Percentiles rank a stretch among this genome's conserved stretches.
These are phyloP conservation scores for Trichonephila clavipes DNA, from an alignment of 1,140 invertebrate genomes.

Conservation along the genomic window DNA sequence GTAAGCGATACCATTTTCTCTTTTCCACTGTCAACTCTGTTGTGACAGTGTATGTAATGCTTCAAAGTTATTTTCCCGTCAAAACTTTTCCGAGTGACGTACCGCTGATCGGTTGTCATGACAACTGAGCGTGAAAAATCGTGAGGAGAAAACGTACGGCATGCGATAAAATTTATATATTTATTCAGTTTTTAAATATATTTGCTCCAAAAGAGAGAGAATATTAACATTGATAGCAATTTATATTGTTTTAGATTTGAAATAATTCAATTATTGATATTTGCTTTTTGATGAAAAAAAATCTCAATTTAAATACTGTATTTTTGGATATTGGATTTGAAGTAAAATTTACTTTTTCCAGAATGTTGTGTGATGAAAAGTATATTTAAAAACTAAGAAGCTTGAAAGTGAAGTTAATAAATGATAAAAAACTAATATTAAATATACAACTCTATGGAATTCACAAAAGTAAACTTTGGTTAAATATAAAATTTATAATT, in stretches of 20 bases:
- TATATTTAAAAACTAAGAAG: too few species aligned
- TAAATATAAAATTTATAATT: too few species aligned
- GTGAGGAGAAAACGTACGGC: neutral
- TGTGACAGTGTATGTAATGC: neutral
- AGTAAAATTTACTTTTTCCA: too few species aligned
- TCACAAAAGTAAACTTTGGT: too few species aligned
- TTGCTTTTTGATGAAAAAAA: too few species aligned
- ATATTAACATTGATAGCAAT: neutral
- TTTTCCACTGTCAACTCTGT: neutral
- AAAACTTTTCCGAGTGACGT: constrained; percentile 54
- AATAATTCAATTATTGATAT: too few species aligned
- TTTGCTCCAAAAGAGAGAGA: neutral
- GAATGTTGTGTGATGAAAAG: too few species aligned
- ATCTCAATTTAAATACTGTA: too few species aligned
- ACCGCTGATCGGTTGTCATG: constrained; percentile 11
- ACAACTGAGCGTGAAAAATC: constrained; percentile 42
- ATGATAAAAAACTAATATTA: too few species aligned
- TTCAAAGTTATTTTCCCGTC: neutral
- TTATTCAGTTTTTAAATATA: constrained; percentile 11
- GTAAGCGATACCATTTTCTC: neutral
- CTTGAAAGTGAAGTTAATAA: too few species aligned
- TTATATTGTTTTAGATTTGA: neutral
- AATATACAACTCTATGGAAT: too few species aligned
- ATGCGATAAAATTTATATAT: neutral
- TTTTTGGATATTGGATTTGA: too few species aligned